Percentiles rank a stretch among this genome's conserved stretches.
phyloP scores from a whole-genome alignment of 2,113 vertebrate species.

The Blennius ocellaris region DNA sequence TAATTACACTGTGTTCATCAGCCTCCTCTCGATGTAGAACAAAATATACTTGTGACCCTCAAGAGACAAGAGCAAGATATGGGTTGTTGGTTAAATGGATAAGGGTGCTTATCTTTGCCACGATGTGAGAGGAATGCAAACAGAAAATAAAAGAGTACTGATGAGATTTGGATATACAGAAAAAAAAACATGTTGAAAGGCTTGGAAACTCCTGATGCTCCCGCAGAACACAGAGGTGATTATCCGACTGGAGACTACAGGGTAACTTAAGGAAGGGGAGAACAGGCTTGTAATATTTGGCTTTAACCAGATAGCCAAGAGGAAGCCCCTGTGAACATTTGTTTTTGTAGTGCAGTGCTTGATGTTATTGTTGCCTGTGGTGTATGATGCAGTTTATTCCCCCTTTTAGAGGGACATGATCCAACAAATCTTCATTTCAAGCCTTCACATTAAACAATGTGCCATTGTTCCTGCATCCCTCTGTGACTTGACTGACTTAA shows the following conservation, averaged over 20 bases:
- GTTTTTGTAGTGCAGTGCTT: constrained; percentile 26
- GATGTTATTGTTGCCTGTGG: constrained; percentile 40
- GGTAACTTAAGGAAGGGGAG: constrained; percentile 55
- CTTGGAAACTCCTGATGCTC: constrained; percentile 44
- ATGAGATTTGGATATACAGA: constrained; percentile 61
- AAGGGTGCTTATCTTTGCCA: constrained; percentile 66
- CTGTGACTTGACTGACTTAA: constrained; percentile 63
- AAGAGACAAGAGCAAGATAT: constrained; percentile 57
- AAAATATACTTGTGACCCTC: constrained; percentile 62
- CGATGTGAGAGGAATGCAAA: constrained; percentile 61
- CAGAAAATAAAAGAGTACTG: constrained; percentile 42
- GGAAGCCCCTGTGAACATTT: constrained; percentile 44
- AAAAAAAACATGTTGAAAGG: constrained; percentile 50
- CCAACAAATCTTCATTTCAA: constrained; percentile 70
- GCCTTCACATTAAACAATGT: constrained; percentile 44
- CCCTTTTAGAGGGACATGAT: constrained; percentile 39
- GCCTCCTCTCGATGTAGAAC: constrained; percentile 66
- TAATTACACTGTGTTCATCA: constrained; percentile 77
- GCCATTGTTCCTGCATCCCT: constrained; percentile 55
- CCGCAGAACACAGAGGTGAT: constrained; percentile 57
- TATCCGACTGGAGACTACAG: constrained; percentile 63
- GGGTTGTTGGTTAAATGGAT: constrained; percentile 62
- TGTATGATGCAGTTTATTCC: constrained; percentile 27
- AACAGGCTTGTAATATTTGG: constrained; percentile 33
- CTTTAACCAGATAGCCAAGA: constrained; percentile 29